phyloP scores from a whole-genome alignment of 1,140 invertebrate genomes.

The Trinorchestia longiramus region DNA sequence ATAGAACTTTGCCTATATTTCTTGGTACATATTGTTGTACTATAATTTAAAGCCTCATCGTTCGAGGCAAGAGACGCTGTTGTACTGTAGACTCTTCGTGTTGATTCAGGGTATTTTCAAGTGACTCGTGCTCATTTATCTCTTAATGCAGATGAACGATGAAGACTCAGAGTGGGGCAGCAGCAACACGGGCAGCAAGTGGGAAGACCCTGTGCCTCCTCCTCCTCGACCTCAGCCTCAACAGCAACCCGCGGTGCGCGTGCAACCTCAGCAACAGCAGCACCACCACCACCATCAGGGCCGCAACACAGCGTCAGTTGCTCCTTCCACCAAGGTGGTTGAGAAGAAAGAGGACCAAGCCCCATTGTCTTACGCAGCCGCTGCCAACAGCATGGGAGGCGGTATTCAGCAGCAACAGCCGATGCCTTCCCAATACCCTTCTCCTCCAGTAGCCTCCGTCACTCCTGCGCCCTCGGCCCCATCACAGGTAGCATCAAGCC shows the following conservation, averaged over 20 bases:
- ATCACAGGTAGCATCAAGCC: slow-evolving; percentile 70
- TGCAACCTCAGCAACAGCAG: slow-evolving; percentile 6
- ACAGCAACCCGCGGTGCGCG: background rate
- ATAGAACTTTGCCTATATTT: too few relatives aligned
- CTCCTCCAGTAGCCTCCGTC: slow-evolving; percentile 69
- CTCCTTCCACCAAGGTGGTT: background rate
- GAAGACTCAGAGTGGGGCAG: slow-evolving; percentile 2
- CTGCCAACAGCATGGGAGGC: slow-evolving; percentile 25
- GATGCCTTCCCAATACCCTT: slow-evolving; percentile 67
- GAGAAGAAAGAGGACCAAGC: slow-evolving; percentile 49
- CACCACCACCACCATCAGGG: slow-evolving; percentile 5
- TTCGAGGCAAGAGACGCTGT: too few relatives aligned
- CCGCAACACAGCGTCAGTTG: slow-evolving; percentile 31
- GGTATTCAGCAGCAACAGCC: background rate
- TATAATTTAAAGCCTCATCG: too few relatives aligned
- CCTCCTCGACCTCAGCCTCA: background rate
- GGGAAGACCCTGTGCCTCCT: slow-evolving; percentile 16
- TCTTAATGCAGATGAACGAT: background rate
- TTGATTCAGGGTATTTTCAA: background rate
- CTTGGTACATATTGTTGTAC: too few relatives aligned
- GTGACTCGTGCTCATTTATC: background rate
- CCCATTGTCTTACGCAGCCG: slow-evolving; percentile 29
- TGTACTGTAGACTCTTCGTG: too few relatives aligned
- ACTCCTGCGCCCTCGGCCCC: slow-evolving; percentile 63
- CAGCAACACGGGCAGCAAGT: background rate